phyloP scores from a whole-genome alignment of 2,113 vertebrate species.

The Chiloscyllium plagiosum region DNA sequence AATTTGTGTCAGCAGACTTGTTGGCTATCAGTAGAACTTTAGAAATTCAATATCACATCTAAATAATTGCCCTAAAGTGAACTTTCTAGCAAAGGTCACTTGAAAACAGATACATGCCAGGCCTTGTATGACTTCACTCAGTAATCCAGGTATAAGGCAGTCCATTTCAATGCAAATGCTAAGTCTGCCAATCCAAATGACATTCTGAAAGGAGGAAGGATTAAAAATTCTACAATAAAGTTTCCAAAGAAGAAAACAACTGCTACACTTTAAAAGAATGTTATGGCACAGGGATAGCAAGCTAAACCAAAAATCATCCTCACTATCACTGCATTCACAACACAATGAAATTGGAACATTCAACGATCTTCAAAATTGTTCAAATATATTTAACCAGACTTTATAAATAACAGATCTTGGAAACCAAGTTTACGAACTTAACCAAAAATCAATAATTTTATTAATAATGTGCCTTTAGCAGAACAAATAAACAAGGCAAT shows the following conservation, averaged over 20 bases:
- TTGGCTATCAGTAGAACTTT: neutral
- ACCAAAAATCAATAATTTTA: too few relatives aligned
- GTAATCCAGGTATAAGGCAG: neutral
- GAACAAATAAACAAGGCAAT: too few relatives aligned
- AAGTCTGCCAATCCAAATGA: neutral
- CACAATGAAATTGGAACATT: too few relatives aligned
- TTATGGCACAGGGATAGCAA: too few relatives aligned
- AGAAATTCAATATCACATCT: neutral
- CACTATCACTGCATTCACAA: too few relatives aligned
- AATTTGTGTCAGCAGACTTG: neutral
- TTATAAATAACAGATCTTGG: too few relatives aligned
- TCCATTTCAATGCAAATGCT: neutral
- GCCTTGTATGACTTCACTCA: neutral
- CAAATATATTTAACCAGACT: too few relatives aligned
- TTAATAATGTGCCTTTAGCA: too few relatives aligned
- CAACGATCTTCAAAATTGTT: too few relatives aligned
- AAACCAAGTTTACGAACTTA: too few relatives aligned
- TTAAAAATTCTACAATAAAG: neutral
- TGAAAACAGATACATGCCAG: neutral
- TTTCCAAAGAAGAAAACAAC: neutral
- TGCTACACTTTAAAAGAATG: neutral
- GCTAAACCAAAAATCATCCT: too few relatives aligned
- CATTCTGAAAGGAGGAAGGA: neutral
- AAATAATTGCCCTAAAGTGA: neutral
- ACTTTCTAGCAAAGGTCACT: neutral